Evolutionary conservation across 2,113 vertebrate genomes (phyloP), one percentile per base, ranked within the genome.

Genomic region (Garra rufa): DNA sequence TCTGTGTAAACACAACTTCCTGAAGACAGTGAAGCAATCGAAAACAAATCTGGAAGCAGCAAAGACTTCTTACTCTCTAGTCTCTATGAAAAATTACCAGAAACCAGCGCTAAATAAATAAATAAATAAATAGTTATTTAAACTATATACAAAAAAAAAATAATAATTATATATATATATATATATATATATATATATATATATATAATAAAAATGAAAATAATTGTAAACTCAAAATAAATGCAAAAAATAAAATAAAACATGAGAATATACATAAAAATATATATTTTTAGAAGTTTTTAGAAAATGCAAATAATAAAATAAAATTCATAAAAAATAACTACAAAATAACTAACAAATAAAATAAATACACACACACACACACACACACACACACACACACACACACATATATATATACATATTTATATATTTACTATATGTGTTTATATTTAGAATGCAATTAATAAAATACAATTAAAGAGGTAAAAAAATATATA

Each of bases 1-100:
- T 24, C 21, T 9, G 7, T n/a, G 38, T 38, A 43, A 78, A 78
- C 44, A 52, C 30, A 15, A 78, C 76, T 78, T 78, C 55, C 76
- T 63, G 38, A 63, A 28, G 13, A 24, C 38, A 41, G 38, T 76
- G 0, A 17, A 59, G 30, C 21, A 14, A 77, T 10, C 19, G 38
- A 11, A 57, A 57, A 55, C 24, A 28, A 74, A 48, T 48, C 46
- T 14, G 34, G 55, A 6, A 13, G 14, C 11, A 43, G 75, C 7
- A 38, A 55, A 55, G 21, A 5, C 48, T 15, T 17, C 48, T 50
- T 34, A 1, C 34, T 4, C 34, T 34, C 3, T 4, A 34, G 1
- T 34, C 34, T 34, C 34, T 34, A 34, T 34, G 2, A 34, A 34
- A 34, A 34, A 34, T 34, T 3, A 34, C 34, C 34, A 6, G 15